Evolutionary conservation across 1,140 invertebrate species (phyloP), one percentile per base, ranked within the genome.

Genomic region (Trachelipus rathkii): DNA sequence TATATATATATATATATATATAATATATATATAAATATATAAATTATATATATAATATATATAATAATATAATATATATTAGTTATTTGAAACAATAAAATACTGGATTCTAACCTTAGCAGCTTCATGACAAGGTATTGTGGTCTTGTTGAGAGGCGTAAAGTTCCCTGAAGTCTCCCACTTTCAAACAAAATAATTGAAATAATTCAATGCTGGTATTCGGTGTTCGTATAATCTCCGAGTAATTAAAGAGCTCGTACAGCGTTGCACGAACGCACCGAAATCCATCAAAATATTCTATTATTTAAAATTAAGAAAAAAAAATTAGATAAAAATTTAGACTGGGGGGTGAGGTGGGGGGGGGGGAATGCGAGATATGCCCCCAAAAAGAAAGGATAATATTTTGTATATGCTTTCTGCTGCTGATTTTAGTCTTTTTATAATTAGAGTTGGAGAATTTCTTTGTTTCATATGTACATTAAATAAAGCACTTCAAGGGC

Each of bases 241-340:
- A 81, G 71, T 79, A 77, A 66, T 79, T 68, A 50, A 81, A 81
- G 7, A 81, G 77, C n/a, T 15, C 80, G 67, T 13, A 76, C 75
- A 15, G 77, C 80, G 24, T 77, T 78, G 71, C 80, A 81, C 0
- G 80, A n/a, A 46, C 2, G 80, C 77, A 10, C 80, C 80, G 74
- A n/a, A 74, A 50, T 6, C 80, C 80, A 72, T n/a, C 80, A 81
- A 73, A 81, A 81, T 66, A 81, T 15, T 77, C 80, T 81, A 73
- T 0, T 73, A 23, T 10, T 46, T 4, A 60, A 43, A n/a, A n/a
- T n/a, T n/a, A 44, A 45, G 53, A 10, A 21, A 45, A 43, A n/a
- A 4, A 21, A 33, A n/a, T 8, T 33, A 33, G 33, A 33, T 33
- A 33, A 33, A 33, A 33, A 33, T 6, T 33, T 33, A 33, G 33